These are phyloP conservation scores for Taurulus bubalis DNA, from an alignment of 2,113 vertebrate genomes.

Conservation along the genomic window DNA sequence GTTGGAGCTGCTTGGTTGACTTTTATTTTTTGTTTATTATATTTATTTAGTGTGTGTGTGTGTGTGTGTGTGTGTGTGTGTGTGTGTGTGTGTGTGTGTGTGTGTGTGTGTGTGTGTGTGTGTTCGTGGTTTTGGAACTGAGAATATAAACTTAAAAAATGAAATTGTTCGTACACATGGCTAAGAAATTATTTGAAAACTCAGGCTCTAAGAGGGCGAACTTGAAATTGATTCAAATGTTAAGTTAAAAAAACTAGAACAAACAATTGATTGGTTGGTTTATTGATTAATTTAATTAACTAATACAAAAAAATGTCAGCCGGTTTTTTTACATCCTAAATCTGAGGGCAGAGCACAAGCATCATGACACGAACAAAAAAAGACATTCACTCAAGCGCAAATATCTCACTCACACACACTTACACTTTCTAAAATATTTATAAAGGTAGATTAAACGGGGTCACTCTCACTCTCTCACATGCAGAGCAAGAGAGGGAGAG, in stretches of 20 bases:
- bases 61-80: no score
- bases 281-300: not conserved
- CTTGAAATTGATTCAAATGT: not conserved
- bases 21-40: not conserved
- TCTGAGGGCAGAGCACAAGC: not conserved
- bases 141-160: not conserved
- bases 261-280: not conserved
- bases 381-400: slow-evolving; percentile 15
- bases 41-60: not conserved
- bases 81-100: no score
- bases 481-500: slow-evolving; percentile 1
- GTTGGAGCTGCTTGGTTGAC: not conserved
- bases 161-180: not conserved
- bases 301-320: not conserved
- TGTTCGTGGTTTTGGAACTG: not conserved
- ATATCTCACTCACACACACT: slow-evolving; percentile 12
- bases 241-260: not conserved
- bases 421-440: slow-evolving; percentile 25
- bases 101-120: no score
- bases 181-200: not conserved
- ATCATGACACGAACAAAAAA: not conserved
- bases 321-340: slow-evolving; percentile 16
- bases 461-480: slow-evolving; percentile 16
- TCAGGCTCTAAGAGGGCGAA: not conserved
- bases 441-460: slow-evolving; percentile 58